phyloP scores from a whole-genome alignment of 2,888 invertebrate genomes.

The Tenthredo notha region DNA sequence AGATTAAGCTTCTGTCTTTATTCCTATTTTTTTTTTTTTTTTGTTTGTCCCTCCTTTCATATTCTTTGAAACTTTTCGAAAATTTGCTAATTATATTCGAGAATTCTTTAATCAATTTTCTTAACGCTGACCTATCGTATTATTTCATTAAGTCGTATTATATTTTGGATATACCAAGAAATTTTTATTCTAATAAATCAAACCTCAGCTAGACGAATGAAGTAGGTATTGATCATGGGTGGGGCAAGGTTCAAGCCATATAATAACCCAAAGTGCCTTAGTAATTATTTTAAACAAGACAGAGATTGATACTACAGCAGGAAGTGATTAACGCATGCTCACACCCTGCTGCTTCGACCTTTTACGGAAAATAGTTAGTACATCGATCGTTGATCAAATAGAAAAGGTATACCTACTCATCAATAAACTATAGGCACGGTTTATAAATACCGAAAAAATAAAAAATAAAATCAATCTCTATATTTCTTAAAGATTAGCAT shows the following conservation, averaged over 20 bases:
- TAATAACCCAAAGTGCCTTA: constrained; percentile 26
- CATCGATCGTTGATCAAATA: constrained; percentile 32
- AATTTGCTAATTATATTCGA: background rate
- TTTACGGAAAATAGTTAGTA: background rate
- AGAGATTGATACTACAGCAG: constrained; percentile 15
- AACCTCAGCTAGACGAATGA: background rate
- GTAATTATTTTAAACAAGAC: constrained; percentile 39
- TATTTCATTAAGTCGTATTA: background rate
- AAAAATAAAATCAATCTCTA: background rate
- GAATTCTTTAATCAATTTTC: background rate
- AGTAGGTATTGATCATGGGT: background rate
- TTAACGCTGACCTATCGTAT: background rate
- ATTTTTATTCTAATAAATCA: background rate
- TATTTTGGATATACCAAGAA: background rate
- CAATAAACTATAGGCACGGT: background rate
- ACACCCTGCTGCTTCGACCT: constrained; percentile 25
- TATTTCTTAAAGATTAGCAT: too few species aligned
- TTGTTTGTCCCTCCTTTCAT: background rate
- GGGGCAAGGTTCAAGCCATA: background rate
- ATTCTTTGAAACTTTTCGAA: background rate
- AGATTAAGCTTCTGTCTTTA: background rate
- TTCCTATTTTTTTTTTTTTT: background rate
- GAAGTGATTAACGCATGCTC: constrained; percentile 33
- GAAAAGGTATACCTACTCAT: background rate
- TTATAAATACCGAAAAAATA: background rate